These are phyloP conservation scores for Xestia c-nigrum DNA, from an alignment of 2,888 invertebrate species.

Conservation along the genomic window DNA sequence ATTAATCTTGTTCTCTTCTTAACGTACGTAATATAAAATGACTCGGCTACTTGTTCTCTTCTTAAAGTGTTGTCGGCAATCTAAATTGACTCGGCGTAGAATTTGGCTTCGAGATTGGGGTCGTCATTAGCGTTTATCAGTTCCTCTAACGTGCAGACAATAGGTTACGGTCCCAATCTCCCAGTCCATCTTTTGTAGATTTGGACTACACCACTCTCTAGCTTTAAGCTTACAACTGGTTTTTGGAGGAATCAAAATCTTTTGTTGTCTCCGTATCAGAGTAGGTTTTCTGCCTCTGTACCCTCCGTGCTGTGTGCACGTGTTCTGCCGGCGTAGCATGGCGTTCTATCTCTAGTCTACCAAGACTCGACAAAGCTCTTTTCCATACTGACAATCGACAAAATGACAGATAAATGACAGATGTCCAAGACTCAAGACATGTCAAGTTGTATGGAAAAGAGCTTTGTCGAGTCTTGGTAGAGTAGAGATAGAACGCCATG, in stretches of 20 bases:
- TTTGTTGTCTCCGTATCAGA: neutral
- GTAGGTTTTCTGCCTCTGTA: neutral
- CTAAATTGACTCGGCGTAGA: neutral
- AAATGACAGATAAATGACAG: too few species aligned
- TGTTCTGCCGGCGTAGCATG: too few species aligned
- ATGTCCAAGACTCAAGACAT: too few species aligned
- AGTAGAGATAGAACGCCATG: too few species aligned
- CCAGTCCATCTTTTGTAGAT: neutral
- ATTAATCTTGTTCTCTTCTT: neutral
- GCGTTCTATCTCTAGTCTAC: too few species aligned
- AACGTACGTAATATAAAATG: too few species aligned
- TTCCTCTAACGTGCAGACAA: neutral
- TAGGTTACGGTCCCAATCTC: neutral
- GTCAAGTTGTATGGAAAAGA: too few species aligned
- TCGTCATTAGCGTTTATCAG: neutral
- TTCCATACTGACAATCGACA: too few species aligned
- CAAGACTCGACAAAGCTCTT: too few species aligned
- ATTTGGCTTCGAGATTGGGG: neutral
- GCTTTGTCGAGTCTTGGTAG: too few species aligned
- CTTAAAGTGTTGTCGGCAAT: neutral
- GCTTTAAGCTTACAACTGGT: neutral
- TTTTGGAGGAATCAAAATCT: neutral
- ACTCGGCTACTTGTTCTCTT: neutral
- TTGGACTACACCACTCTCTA: neutral
- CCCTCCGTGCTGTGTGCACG: conserved; percentile 12